A percentile compares a stretch with the other conserved stretches of the same genome.
phyloP scores from a whole-genome alignment of 2,113 vertebrate species.

The Microtus richardsoni region DNA sequence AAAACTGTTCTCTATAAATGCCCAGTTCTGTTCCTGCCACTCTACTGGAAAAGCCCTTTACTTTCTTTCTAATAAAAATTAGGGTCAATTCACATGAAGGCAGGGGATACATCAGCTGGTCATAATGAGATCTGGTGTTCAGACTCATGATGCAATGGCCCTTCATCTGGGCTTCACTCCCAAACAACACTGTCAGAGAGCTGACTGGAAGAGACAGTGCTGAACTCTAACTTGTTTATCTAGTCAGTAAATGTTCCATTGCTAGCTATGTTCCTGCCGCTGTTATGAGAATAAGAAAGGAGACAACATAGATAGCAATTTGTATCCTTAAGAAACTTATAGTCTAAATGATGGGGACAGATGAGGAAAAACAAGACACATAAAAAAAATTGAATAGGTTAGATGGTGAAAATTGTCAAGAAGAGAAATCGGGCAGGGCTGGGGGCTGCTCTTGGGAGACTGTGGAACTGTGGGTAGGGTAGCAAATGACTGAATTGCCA shows the following conservation, averaged over 20 bases:
- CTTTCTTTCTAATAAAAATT: neutral
- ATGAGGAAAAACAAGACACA: neutral
- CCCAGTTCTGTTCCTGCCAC: conserved; percentile 10
- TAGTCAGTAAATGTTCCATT: neutral
- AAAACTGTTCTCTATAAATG: neutral
- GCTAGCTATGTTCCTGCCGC: neutral
- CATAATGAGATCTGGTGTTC: conserved; percentile 5
- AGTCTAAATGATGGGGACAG: neutral
- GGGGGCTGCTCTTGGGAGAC: neutral
- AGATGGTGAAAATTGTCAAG: neutral
- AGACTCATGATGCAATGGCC: neutral
- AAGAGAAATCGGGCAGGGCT: neutral
- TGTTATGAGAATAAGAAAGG: conserved; percentile 1
- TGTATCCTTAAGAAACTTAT: conserved; percentile 10
- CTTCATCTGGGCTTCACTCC: neutral
- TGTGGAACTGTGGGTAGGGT: neutral
- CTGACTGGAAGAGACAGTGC: neutral
- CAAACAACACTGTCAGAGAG: neutral
- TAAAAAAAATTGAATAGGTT: neutral
- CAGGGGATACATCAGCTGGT: neutral
- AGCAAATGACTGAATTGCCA: neutral
- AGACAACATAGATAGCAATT: neutral
- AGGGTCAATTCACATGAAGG: neutral
- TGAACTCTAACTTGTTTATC: neutral
- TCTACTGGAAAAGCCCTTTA: neutral